phyloP scores from a whole-genome alignment of 2,113 vertebrate genomes.

The Fregetta grallaria region DNA sequence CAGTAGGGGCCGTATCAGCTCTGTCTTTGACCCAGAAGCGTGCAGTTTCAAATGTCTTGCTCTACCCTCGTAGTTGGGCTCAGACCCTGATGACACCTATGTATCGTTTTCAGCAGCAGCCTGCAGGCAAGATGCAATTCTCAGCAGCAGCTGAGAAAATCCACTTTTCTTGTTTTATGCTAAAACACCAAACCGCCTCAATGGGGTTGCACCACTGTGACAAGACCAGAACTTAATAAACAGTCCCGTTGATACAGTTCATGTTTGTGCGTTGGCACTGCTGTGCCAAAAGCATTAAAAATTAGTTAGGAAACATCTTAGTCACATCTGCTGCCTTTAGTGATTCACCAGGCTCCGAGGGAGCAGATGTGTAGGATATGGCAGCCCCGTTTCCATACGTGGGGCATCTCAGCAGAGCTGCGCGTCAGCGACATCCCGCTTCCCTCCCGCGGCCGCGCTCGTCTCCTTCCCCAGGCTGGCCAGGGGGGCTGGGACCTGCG shows the following conservation, averaged over 20 bases:
- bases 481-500: background rate
- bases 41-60: background rate
- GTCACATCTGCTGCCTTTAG: background rate
- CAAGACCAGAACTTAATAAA: background rate
- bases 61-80: background rate
- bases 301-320: background rate
- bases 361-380: background rate
- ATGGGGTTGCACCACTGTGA: background rate
- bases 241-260: background rate
- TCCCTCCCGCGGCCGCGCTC: background rate
- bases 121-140: background rate
- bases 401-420: background rate
- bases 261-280: background rate
- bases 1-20: background rate
- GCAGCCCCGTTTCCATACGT: accelerated
- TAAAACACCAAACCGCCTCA: background rate
- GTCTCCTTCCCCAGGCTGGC: background rate
- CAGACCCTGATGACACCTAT: background rate
- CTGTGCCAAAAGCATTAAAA: background rate
- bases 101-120: background rate
- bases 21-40: background rate
- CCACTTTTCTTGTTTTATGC: background rate
- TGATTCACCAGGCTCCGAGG: background rate
- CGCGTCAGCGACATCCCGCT: background rate
- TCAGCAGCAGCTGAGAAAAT: background rate